phyloP scores from a whole-genome alignment of 2,797 vertebrate species.

The Prunella strophiata region DNA sequence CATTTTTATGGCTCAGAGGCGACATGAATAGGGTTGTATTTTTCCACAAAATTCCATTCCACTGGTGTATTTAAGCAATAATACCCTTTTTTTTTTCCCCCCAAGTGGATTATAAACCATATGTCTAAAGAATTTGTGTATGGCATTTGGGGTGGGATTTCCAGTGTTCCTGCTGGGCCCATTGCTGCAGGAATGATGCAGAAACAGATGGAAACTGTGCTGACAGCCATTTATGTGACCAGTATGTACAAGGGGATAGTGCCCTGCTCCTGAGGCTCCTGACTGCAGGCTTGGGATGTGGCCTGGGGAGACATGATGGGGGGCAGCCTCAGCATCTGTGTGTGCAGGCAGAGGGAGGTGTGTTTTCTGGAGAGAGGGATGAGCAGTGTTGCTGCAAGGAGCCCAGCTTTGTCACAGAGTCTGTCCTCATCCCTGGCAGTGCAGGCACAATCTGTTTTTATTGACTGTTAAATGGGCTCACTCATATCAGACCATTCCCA shows the following conservation, averaged over 20 bases:
- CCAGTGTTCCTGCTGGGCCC: neutral
- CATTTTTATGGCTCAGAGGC: neutral
- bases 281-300: neutral
- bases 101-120: neutral
- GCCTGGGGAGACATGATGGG: neutral
- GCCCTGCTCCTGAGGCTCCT: neutral
- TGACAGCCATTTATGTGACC: neutral
- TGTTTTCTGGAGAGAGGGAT: neutral
- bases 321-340: neutral
- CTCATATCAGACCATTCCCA: accelerated
- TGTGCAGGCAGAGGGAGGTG: neutral
- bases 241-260: too few species aligned
- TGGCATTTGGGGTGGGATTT: neutral
- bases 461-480: neutral
- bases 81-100: neutral
- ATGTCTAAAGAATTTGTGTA: neutral
- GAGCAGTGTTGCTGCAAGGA: neutral
- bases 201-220: neutral
- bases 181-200: neutral
- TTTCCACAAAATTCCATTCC: neutral
- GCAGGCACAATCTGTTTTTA: neutral
- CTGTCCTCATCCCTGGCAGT: accelerated
- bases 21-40: neutral
- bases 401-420: neutral
- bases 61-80: neutral